Evolutionary conservation across 2,888 invertebrate species (phyloP).

Genomic region (Sesamia inferens): DNA sequence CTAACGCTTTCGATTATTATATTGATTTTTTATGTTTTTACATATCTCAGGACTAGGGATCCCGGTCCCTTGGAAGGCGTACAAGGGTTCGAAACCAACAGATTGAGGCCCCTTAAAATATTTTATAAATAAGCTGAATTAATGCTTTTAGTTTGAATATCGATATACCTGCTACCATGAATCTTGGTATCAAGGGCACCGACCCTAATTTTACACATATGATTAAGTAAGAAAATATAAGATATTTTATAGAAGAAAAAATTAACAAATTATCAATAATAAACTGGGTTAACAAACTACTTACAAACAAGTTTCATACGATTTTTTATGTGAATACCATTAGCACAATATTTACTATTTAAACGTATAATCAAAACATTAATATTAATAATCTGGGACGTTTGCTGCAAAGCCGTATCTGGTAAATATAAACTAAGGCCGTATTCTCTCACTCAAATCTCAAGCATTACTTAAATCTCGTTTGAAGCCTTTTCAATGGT

Average conservation of each 20-base stretch:
- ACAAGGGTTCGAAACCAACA: too few species aligned
- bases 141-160: too few species aligned
- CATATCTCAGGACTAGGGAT: too few species aligned
- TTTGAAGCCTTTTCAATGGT: too few species aligned
- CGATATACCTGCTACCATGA: too few species aligned
- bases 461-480: too few species aligned
- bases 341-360: constrained; percentile 4
- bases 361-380: neutral
- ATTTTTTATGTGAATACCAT: neutral
- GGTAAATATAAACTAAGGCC: neutral
- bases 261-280: neutral
- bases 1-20: too few species aligned
- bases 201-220: neutral
- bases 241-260: neutral
- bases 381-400: neutral
- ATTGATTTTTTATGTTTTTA: too few species aligned
- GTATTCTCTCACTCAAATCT: too few species aligned
- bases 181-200: neutral
- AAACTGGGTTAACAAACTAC: constrained; percentile 16
- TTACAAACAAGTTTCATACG: constrained; percentile 14
- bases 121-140: too few species aligned
- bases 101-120: too few species aligned
- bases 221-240: neutral
- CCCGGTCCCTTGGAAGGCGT: too few species aligned
- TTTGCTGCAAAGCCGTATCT: neutral